Evolutionary conservation across 1,140 invertebrate species (phyloP).

Genomic region (Hermatobates lingyangjiaoensis): DNA sequence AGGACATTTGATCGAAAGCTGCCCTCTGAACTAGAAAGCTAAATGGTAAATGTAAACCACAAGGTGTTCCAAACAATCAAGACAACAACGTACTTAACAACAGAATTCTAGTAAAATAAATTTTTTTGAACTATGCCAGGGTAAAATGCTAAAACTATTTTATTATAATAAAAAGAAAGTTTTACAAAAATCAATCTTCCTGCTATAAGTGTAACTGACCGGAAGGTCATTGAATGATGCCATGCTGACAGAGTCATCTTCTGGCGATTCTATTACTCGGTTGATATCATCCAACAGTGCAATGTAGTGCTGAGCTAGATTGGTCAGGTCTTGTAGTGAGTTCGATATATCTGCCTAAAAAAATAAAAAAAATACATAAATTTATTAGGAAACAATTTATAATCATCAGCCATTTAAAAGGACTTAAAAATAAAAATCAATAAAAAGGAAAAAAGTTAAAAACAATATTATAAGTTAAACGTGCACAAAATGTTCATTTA

Average conservation of each 20-base stretch:
- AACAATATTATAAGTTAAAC: too few relatives aligned
- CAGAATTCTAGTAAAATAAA: too few relatives aligned
- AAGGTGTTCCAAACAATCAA: too few relatives aligned
- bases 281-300: conserved; percentile 12
- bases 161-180: conserved; percentile 3
- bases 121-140: too few relatives aligned
- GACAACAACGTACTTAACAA: too few relatives aligned
- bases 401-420: not conserved
- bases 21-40: too few relatives aligned
- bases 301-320: conserved; percentile 10
- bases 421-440: too few relatives aligned
- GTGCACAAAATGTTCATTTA: too few relatives aligned
- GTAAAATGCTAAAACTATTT: conserved; percentile 1
- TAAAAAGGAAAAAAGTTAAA: too few relatives aligned
- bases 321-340: conserved; percentile 9
- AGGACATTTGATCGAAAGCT: too few relatives aligned
- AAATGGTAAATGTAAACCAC: too few relatives aligned
- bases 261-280: conserved; percentile 7
- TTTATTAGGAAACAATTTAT: not conserved
- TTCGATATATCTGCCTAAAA: conserved; percentile 16
- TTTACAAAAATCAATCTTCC: not conserved
- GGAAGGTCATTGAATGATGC: conserved; percentile 25
- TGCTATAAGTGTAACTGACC: conserved; percentile 19
- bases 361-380: not conserved
- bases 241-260: conserved; percentile 6